Evolutionary conservation across 2,888 invertebrate species (phyloP).

Genomic region (Dasysyrphus tricinctus): DNA sequence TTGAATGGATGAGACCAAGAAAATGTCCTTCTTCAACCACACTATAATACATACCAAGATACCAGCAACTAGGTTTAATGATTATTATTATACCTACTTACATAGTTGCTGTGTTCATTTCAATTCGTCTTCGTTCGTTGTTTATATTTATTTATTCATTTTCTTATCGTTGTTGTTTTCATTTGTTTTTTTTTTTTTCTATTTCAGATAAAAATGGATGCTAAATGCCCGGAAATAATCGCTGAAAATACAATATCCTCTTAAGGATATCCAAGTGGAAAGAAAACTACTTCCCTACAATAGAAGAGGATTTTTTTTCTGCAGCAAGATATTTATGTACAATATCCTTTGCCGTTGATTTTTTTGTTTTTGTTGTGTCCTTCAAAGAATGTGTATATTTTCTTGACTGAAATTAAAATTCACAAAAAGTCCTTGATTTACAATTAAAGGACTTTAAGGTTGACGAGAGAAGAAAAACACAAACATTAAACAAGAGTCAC

Average conservation of each 20-base stretch:
- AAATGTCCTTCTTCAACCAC: conserved; percentile 7
- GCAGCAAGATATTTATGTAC: conserved; percentile 12
- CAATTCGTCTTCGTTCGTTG: conserved; percentile 35
- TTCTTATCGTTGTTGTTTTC: conserved; percentile 6
- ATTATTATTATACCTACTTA: conserved; percentile 18
- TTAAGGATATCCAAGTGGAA: conserved; percentile 70
- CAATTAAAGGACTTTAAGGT: conserved; percentile 50
- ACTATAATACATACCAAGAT: background rate
- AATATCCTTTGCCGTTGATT: background rate
- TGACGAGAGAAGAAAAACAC: background rate
- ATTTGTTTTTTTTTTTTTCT: no score
- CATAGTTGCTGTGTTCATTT: conserved; percentile 44
- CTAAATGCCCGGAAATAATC: conserved; percentile 71
- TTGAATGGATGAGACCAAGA: background rate
- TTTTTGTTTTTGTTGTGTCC: conserved; percentile 6
- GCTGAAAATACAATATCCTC: conserved; percentile 72
- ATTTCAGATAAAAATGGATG: conserved; percentile 72
- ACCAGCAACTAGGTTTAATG: conserved; percentile 17
- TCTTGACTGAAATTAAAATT: conserved; percentile 56
- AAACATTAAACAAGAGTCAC: background rate
- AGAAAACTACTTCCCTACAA: conserved; percentile 42
- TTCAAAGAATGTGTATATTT: conserved; percentile 42
- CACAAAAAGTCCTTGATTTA: conserved; percentile 44
- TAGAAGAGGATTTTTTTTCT: conserved; percentile 11
- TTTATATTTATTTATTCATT: conserved; percentile 56